Percentiles rank a stretch among this genome's conserved stretches.
Evolutionary conservation across 2,113 vertebrate species (phyloP).

Genomic region (Sula dactylatra): DNA sequence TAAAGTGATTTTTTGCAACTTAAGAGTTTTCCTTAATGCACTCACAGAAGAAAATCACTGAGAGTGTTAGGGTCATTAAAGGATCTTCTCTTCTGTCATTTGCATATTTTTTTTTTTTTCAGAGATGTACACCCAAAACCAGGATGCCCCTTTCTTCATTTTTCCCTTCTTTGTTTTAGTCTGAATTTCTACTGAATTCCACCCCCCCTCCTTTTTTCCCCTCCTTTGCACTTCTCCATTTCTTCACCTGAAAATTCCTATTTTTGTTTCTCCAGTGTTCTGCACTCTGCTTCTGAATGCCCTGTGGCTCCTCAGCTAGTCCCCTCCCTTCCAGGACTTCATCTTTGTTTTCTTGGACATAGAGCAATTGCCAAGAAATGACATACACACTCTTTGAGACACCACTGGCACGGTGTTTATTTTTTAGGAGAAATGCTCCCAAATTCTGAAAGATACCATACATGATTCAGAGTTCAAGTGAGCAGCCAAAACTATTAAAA

Average conservation of each 20-base stretch:
- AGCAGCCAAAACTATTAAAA: not conserved
- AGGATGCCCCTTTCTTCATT: not conserved
- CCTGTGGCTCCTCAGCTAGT: not conserved
- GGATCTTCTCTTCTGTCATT: not conserved
- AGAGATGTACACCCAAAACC: not conserved
- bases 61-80: not conserved
- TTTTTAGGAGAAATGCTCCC: not conserved
- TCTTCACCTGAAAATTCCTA: not conserved
- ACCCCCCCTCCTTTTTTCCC: accelerated
- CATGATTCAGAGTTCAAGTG: not conserved
- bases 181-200: not conserved
- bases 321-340: not conserved
- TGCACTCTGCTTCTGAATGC: not conserved
- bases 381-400: not conserved
- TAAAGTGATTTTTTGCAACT: not conserved
- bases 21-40: not conserved
- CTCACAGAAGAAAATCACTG: not conserved
- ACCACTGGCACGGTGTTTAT: not conserved
- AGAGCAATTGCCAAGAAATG: not conserved
- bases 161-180: not conserved
- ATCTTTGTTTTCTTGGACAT: not conserved
- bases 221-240: not conserved
- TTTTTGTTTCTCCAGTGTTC: not conserved
- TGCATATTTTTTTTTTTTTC: not conserved
- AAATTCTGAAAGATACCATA: not conserved